A percentile compares a stretch with the other conserved stretches of the same genome.
Conservation (phyloP, 1,140 invertebrate genomes). For the Euwallacea fornicatus region DNA sequence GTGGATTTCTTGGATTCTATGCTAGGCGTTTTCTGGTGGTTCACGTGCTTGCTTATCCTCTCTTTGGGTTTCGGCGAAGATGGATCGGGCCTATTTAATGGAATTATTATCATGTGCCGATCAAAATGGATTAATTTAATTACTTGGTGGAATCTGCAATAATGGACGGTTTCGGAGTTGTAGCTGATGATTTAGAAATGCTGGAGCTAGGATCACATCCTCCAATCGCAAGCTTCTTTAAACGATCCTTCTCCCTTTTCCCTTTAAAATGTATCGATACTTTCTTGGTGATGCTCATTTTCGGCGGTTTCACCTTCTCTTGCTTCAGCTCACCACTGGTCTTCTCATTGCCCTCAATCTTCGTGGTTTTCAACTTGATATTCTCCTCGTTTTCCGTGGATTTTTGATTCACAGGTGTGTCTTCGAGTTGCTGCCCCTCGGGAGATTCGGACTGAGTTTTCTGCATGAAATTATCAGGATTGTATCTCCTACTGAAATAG, state of each 20-base stretch:
- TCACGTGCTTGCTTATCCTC: slow-evolving; percentile 19
- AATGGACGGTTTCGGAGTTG: not conserved
- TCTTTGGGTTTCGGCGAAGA: slow-evolving; percentile 13
- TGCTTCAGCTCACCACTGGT: slow-evolving; percentile 30
- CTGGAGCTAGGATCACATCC: slow-evolving; percentile 9
- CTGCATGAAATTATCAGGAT: slow-evolving; percentile 43
- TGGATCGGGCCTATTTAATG: too few relatives aligned
- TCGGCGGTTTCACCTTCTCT: slow-evolving; percentile 40
- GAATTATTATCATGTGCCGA: not conserved
- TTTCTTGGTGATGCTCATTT: slow-evolving; percentile 47
- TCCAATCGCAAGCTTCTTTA: slow-evolving; percentile 25
- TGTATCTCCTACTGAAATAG: slow-evolving; percentile 46
- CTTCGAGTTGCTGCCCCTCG: not conserved
- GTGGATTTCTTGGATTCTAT: slow-evolving; percentile 46
- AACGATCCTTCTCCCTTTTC: slow-evolving; percentile 47
- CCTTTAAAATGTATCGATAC: slow-evolving; percentile 53
- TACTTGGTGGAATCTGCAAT: not conserved
- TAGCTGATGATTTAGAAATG: not conserved
- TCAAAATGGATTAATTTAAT: not conserved
- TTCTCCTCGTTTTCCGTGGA: slow-evolving; percentile 55
- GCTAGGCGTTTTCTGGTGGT: slow-evolving; percentile 46
- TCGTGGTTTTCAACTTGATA: slow-evolving; percentile 49
- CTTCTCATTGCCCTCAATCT: slow-evolving; percentile 51
- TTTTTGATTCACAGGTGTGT: not conserved
- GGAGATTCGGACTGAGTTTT: not conserved